phyloP scores from a whole-genome alignment of 2,797 vertebrate genomes.

The Gouania willdenowi region DNA sequence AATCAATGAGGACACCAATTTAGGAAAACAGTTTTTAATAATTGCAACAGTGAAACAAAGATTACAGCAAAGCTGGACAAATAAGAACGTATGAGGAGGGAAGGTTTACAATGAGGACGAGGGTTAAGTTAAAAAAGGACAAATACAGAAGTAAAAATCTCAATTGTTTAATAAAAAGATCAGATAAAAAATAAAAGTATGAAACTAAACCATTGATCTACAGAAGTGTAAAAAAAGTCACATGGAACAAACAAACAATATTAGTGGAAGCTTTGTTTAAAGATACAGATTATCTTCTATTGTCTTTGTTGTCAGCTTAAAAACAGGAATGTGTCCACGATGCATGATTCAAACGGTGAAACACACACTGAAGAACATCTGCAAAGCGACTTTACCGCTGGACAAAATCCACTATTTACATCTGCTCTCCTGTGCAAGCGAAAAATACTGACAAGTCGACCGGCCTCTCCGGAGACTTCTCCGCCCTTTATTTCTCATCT shows the following conservation, averaged over 20 bases:
- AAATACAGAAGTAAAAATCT: conserved; percentile 3
- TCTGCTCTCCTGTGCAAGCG: conserved; percentile 60
- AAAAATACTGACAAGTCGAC: too few relatives aligned
- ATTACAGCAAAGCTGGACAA: too few relatives aligned
- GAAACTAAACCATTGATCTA: conserved; percentile 38
- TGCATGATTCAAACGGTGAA: conserved; percentile 42
- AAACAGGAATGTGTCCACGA: conserved; percentile 65
- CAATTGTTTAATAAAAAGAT: too few relatives aligned
- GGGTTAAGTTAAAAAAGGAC: conserved; percentile 5
- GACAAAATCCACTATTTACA: conserved; percentile 67
- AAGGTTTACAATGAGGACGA: too few relatives aligned
- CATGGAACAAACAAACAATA: too few relatives aligned
- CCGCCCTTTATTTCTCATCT: conserved; percentile 16
- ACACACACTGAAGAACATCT: too few relatives aligned
- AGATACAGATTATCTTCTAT: conserved; percentile 39
- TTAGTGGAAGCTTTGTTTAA: conserved; percentile 37
- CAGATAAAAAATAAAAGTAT: conserved; percentile 26
- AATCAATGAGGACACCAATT: too few relatives aligned
- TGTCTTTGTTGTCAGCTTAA: conserved; percentile 34
- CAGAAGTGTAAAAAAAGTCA: conserved; percentile 32
- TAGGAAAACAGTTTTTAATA: too few relatives aligned
- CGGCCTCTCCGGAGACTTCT: too few relatives aligned
- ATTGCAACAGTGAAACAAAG: too few relatives aligned
- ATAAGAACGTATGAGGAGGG: too few relatives aligned
- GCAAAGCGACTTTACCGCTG: conserved; percentile 62